phyloP scores from a whole-genome alignment of 2,113 vertebrate species.

The Catharus bicknelli region DNA sequence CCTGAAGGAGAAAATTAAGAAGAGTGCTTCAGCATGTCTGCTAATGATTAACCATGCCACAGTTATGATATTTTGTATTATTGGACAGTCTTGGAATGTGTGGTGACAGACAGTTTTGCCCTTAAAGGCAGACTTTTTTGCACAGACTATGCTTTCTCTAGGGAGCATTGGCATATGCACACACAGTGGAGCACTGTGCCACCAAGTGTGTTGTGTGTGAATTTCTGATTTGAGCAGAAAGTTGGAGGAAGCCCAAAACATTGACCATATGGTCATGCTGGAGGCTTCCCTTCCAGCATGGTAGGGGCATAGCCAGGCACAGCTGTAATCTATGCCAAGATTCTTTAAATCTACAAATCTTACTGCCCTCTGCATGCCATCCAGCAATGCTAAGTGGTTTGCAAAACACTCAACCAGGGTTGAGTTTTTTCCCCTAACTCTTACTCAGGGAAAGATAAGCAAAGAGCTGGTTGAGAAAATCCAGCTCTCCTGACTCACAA shows the following conservation, averaged over 20 bases:
- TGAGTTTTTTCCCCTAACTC: accelerated
- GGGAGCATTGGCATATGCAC: background rate
- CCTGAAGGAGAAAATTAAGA: background rate
- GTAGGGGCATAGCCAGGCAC: background rate
- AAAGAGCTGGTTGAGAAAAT: background rate
- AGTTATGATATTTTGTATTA: background rate
- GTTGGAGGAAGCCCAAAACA: background rate
- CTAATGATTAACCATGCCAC: background rate
- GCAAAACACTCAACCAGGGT: accelerated
- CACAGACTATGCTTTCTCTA: background rate
- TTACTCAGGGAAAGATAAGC: background rate
- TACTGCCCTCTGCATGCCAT: background rate
- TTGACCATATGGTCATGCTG: background rate
- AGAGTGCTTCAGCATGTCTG: background rate
- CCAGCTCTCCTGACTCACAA: background rate
- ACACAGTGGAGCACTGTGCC: background rate
- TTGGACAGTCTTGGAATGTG: background rate
- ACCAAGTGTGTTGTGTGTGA: background rate
- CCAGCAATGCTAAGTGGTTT: background rate
- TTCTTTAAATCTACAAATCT: background rate
- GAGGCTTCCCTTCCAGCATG: background rate
- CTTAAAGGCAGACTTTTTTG: background rate
- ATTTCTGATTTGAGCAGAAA: background rate
- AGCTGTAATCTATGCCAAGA: background rate
- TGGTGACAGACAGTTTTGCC: background rate